These are phyloP conservation scores for Porites lutea DNA, from an alignment of 64 coral and sea anemone genomes.

Conservation along the genomic window DNA sequence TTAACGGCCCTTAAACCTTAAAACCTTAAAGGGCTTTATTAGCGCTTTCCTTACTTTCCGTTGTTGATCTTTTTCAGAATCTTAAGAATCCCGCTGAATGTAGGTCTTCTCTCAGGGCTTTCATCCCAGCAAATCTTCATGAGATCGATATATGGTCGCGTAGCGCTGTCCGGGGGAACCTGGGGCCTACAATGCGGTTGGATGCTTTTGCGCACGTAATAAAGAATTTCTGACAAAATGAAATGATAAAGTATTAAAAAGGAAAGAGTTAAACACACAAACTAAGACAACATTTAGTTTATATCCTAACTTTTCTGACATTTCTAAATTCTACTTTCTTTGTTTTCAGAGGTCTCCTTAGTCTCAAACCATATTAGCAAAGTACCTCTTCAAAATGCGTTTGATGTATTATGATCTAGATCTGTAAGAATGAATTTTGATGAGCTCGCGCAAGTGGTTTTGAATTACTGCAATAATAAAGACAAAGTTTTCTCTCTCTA, in stretches of 20 bases:
- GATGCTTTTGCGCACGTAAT: constrained; percentile 68
- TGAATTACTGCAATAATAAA: too few species aligned
- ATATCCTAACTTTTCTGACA: too few species aligned
- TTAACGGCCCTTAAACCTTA: too few species aligned
- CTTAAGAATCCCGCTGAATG: constrained; percentile 71
- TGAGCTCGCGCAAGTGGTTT: too few species aligned
- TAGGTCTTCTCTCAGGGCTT: constrained; percentile 72
- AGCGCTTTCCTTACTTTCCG: constrained; percentile 48
- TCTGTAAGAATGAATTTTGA: too few species aligned
- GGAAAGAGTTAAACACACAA: not conserved
- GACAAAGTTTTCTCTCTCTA: too few species aligned
- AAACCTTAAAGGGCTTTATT: not conserved
- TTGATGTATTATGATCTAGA: too few species aligned
- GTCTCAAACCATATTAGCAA: too few species aligned
- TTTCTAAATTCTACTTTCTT: too few species aligned
- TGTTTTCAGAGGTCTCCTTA: too few species aligned
- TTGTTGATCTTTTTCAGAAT: constrained; percentile 81
- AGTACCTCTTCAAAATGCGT: too few species aligned
- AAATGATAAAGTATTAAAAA: not conserved
- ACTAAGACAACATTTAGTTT: too few species aligned
- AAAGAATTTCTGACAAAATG: constrained; percentile 65
- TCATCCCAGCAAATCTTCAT: constrained; percentile 86
- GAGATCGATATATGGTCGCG: constrained; percentile 53
- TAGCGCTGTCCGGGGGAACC: constrained; percentile 67
- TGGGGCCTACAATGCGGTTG: constrained; percentile 71